Percentiles rank a stretch among this genome's conserved stretches.
Evolutionary conservation across 2,113 vertebrate species (phyloP).

Genomic region (Platichthys stellatus): DNA sequence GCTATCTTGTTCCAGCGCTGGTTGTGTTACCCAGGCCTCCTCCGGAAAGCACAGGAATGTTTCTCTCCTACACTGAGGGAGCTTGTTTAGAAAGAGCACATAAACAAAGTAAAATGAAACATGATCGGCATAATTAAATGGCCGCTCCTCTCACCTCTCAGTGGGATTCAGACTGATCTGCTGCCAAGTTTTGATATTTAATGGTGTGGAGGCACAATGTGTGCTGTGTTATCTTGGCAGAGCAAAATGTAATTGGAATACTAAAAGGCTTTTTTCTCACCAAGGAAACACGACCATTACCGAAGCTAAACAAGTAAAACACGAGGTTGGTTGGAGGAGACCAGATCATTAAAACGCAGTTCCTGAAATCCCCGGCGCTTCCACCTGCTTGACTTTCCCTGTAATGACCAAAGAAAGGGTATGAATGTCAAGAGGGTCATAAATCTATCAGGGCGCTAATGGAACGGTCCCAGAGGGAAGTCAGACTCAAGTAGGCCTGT

Average conservation of each 20-base stretch:
- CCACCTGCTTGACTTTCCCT: constrained; percentile 54
- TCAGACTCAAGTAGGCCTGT: constrained; percentile 59
- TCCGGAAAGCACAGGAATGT: constrained; percentile 53
- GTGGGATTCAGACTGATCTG: constrained; percentile 32
- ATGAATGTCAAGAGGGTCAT: constrained; percentile 63
- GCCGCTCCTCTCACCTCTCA: constrained; percentile 31
- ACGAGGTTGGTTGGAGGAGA: constrained; percentile 32
- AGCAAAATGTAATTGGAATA: constrained; percentile 43
- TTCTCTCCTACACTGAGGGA: constrained; percentile 17
- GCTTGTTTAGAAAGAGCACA: constrained; percentile 36
- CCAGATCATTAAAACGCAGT: constrained; percentile 38
- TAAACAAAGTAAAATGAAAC: constrained; percentile 64
- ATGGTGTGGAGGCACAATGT: constrained; percentile 45
- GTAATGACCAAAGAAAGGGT: constrained; percentile 51
- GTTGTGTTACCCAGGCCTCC: constrained; percentile 54
- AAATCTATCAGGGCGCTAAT: constrained; percentile 72
- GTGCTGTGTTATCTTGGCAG: constrained; percentile 45
- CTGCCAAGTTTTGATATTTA: constrained; percentile 56
- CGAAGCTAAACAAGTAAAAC: constrained; percentile 44
- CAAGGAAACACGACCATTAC: constrained; percentile 49
- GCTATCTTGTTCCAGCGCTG: constrained; percentile 63
- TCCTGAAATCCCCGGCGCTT: constrained; percentile 8
- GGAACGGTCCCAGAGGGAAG: constrained; percentile 64
- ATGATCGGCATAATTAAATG: constrained; percentile 50
- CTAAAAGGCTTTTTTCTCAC: constrained; percentile 32